Evolutionary conservation across 1,140 invertebrate species (phyloP).

Genomic region (Riptortus pedestris): DNA sequence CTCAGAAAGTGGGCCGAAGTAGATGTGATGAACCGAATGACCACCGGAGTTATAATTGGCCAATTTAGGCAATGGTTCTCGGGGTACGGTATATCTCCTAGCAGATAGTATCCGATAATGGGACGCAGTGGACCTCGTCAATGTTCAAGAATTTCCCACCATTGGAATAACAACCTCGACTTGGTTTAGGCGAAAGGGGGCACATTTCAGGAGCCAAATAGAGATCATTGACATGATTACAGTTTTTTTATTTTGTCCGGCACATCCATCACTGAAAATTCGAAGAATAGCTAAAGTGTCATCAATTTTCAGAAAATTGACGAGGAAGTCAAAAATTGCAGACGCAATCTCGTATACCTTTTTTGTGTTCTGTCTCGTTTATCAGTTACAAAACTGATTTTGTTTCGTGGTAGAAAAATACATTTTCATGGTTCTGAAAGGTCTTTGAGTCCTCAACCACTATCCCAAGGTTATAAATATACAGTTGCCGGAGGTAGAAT

Average conservation of each 20-base stretch:
- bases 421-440: slow-evolving; percentile 30
- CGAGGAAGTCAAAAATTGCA: background rate
- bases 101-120: too few species aligned
- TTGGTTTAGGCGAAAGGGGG: slow-evolving; percentile 30
- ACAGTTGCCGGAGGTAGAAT: slow-evolving; percentile 36
- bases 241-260: slow-evolving; percentile 35
- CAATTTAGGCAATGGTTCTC: too few species aligned
- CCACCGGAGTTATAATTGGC: too few species aligned
- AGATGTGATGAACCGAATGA: too few species aligned
- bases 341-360: background rate
- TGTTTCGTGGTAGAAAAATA: slow-evolving; percentile 26
- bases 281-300: background rate
- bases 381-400: too few species aligned
- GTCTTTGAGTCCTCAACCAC: slow-evolving; percentile 32
- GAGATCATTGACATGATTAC: slow-evolving; percentile 30
- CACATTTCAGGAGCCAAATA: slow-evolving; percentile 12
- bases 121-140: too few species aligned
- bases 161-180: too few species aligned
- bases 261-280: slow-evolving; percentile 31
- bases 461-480: slow-evolving; percentile 35
- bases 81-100: too few species aligned
- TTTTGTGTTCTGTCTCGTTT: background rate
- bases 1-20: slow-evolving; percentile 33
- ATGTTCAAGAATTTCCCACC: too few species aligned
- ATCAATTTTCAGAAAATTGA: background rate